Evolutionary conservation across 2,797 vertebrate species (phyloP), one percentile per base, ranked within the genome.

Genomic region (Caiman crocodilus): DNA sequence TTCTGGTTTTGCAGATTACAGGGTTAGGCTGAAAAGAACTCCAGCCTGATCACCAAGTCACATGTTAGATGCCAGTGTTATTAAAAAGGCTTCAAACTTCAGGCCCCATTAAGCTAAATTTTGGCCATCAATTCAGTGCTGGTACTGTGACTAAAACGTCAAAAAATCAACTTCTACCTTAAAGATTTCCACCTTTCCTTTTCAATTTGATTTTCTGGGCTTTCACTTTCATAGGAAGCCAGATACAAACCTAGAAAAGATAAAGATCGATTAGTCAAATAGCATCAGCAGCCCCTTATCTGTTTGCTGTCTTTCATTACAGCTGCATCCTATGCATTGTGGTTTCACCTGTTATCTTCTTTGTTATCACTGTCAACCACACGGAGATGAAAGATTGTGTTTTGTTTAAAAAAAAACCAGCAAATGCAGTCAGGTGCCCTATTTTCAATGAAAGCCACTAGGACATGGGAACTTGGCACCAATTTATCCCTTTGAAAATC

Each of bases 171-270:
- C 8, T 14, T 10, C 96, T 97, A 98, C 98, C 98, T 97, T 95
- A 98, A 96, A 59, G 98, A 97, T 97, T 98, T 98, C 97, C 98
- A 98, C 87, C 98, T 98, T 91, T 98, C 98, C 91, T 98, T 98
- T 94, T 98, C 98, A 59, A 97, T 98, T 93, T 98, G 98, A 94
- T 98, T 98, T 94, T 98, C 98, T 0, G 98, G 98, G 87, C 98
- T 98, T 95, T 98, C 98, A 89, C 98, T 98, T 95, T 98, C 98
- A 91, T 98, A 98, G 60, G 98, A 98, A 94, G 98, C 98, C 97
- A 98, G 94, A 96, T 98, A 98, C 87, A 98, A 97, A 95, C 98
- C 98, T 98, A 80, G 42, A 32, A 88, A 91, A 26, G 67, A 82
- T 75, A 95, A 82, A 26, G 23, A 84, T 9, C 56, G 32, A 14